A percentile compares a stretch with the other conserved stretches of the same genome.
Evolutionary conservation across 2,113 vertebrate genomes (phyloP).

Genomic region (Pholis gunnellus): DNA sequence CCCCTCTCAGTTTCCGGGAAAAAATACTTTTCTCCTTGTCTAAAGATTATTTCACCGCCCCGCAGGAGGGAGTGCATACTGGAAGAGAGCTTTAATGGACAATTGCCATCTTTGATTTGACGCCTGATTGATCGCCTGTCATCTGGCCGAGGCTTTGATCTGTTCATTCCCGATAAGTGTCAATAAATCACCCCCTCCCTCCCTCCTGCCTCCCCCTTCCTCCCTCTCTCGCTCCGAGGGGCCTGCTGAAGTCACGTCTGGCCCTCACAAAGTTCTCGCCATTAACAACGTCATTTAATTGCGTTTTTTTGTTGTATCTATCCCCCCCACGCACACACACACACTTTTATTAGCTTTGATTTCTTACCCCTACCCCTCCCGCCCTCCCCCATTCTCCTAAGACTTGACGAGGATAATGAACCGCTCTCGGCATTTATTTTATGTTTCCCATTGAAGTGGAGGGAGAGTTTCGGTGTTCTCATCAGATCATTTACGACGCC

Average conservation of each 20-base stretch:
- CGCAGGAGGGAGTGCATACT: slow-evolving; percentile 82
- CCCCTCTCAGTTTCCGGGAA: slow-evolving; percentile 72
- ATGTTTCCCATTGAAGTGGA: background rate
- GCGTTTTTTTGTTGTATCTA: slow-evolving; percentile 28
- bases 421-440: background rate
- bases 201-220: background rate
- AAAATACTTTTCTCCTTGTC: slow-evolving; percentile 48
- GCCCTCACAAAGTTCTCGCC: slow-evolving; percentile 82
- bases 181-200: slow-evolving; percentile 90
- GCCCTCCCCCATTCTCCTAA: background rate
- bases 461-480: background rate
- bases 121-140: slow-evolving; percentile 96
- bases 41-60: slow-evolving; percentile 87
- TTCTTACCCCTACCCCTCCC: background rate
- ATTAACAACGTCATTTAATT: slow-evolving; percentile 80
- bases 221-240: slow-evolving; percentile 29
- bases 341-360: slow-evolving; percentile 1
- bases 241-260: slow-evolving; percentile 90
- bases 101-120: slow-evolving; percentile 98
- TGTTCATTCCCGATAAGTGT: slow-evolving; percentile 99
- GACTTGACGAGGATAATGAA: background rate
- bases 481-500: background rate
- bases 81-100: slow-evolving; percentile 91
- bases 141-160: slow-evolving; percentile 93
- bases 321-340: no score